phyloP scores from a whole-genome alignment of 92 coral and sea anemone genomes.

The Paramuricea clavata region DNA sequence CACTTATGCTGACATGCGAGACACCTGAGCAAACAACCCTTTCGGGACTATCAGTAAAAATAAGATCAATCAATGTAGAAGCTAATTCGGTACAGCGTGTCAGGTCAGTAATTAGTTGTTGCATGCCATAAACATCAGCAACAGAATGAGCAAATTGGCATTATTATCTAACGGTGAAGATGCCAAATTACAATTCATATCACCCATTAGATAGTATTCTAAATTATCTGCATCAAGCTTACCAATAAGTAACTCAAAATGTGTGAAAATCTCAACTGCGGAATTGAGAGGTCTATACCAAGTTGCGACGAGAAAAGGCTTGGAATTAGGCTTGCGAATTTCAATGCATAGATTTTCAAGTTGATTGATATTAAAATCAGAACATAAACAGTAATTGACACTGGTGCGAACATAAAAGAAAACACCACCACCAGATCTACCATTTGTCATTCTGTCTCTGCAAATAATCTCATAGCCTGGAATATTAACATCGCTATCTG shows the following conservation, averaged over 20 bases:
- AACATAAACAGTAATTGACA: background rate
- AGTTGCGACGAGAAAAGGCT: conserved; percentile 7
- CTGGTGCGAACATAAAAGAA: background rate
- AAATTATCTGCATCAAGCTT: conserved; percentile 62
- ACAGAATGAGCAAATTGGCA: conserved; percentile 44
- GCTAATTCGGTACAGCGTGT: conserved; percentile 61
- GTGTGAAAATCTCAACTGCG: conserved; percentile 8
- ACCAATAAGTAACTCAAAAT: conserved; percentile 61
- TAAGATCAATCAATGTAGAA: conserved; percentile 62
- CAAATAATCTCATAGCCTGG: too few species aligned
- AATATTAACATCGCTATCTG: too few species aligned
- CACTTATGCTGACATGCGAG: conserved; percentile 52
- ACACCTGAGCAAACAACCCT: conserved; percentile 63
- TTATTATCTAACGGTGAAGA: conserved; percentile 42
- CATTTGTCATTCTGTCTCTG: background rate
- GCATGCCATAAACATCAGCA: conserved; percentile 65
- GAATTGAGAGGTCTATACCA: conserved; percentile 11
- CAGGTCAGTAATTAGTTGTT: conserved; percentile 65
- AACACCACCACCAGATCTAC: background rate
- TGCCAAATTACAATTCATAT: conserved; percentile 56
- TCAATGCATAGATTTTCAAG: conserved; percentile 38
- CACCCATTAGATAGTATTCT: conserved; percentile 67
- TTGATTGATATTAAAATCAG: background rate
- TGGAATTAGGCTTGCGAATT: conserved; percentile 17
- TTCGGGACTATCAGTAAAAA: conserved; percentile 56